Conservation (phyloP, 2,797 vertebrate genomes). For the Trachurus trachurus region DNA sequence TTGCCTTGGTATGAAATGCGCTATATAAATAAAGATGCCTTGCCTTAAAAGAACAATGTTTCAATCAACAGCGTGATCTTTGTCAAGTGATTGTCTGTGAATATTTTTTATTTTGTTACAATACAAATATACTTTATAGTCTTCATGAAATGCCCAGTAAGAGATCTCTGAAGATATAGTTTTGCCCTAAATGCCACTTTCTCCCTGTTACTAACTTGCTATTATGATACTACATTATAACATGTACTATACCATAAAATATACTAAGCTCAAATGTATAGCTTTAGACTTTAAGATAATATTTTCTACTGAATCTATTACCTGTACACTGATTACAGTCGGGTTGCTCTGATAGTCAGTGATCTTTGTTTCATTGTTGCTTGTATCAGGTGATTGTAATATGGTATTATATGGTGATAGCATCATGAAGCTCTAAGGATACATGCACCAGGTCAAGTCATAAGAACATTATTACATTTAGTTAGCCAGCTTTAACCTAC, state of each 20-base stretch:
- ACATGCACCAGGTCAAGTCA: not conserved
- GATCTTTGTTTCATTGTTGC: not conserved
- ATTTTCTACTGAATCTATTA: not conserved
- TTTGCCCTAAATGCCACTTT: not conserved
- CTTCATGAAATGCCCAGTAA: not conserved
- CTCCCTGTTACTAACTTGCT: not conserved
- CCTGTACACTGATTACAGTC: not conserved
- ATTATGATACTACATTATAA: not conserved
- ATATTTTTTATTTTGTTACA: not conserved
- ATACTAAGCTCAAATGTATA: not conserved
- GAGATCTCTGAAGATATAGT: not conserved
- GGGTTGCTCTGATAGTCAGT: not conserved
- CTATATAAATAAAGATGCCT: too few relatives aligned
- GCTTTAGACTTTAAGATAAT: not conserved
- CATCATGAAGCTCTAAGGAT: not conserved
- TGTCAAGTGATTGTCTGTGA: too few relatives aligned
- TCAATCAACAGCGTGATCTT: too few relatives aligned
- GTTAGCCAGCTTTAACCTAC: not conserved
- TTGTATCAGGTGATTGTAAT: not conserved
- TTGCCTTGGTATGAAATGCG: too few relatives aligned
- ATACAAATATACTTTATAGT: not conserved
- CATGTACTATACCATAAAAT: not conserved
- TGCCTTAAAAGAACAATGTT: too few relatives aligned
- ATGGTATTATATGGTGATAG: not conserved
- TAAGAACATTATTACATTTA: slow-evolving; percentile 5